Evolutionary conservation across 2,888 invertebrate genomes (phyloP).

Genomic region (Serripes groenlandicus): DNA sequence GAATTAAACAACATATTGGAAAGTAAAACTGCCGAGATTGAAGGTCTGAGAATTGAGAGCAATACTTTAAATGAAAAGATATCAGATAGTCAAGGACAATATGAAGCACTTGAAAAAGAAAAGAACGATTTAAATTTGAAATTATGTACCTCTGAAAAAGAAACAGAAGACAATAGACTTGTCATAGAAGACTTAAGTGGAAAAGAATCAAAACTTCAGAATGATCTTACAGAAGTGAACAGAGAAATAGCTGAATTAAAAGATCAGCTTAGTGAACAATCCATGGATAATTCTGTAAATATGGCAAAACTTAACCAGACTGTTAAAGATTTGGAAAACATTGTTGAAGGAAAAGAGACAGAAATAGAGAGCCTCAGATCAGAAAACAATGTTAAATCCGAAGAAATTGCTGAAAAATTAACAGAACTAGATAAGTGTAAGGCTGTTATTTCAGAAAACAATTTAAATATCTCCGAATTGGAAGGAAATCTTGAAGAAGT

Average conservation of each 20-base stretch:
- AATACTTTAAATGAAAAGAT: too few relatives aligned
- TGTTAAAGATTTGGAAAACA: neutral
- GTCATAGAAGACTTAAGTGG: too few relatives aligned
- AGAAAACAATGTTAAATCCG: neutral
- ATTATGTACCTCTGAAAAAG: too few relatives aligned
- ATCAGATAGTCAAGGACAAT: too few relatives aligned
- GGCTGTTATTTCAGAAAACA: neutral
- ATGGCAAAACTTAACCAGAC: slow-evolving; percentile 1
- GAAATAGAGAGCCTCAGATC: neutral
- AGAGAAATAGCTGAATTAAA: too few relatives aligned
- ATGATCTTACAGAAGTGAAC: too few relatives aligned
- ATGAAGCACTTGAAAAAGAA: too few relatives aligned
- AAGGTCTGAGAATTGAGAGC: too few relatives aligned
- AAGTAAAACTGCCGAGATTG: slow-evolving; percentile 11
- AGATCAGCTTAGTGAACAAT: slow-evolving; percentile 54
- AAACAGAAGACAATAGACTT: slow-evolving; percentile 47
- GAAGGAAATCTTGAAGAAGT: slow-evolving; percentile 4
- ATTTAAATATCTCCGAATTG: neutral
- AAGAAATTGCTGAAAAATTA: neutral
- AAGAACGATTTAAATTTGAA: too few relatives aligned
- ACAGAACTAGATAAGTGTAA: neutral
- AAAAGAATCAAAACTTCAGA: too few relatives aligned
- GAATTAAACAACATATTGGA: slow-evolving; percentile 28
- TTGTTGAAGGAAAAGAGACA: slow-evolving; percentile 2
- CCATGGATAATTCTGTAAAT: slow-evolving; percentile 12